Evolutionary conservation across 2,888 invertebrate species (phyloP).

Genomic region (Pseudococcus jackbeardsleyi): DNA sequence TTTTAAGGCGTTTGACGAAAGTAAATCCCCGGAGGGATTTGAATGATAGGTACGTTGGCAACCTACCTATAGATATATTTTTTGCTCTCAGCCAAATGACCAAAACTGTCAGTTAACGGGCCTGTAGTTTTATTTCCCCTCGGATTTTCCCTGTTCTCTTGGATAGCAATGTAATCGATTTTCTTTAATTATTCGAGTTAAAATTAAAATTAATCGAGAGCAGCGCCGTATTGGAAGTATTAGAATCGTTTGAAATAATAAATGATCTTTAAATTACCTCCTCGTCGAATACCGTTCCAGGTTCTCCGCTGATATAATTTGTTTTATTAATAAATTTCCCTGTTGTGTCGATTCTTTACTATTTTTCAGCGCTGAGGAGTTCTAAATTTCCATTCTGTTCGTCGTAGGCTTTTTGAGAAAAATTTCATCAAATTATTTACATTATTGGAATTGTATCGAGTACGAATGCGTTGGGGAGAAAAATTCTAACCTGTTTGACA

Average conservation of each 20-base stretch:
- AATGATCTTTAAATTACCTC: neutral
- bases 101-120: neutral
- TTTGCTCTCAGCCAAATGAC: neutral
- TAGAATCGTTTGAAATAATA: conserved; percentile 3
- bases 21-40: neutral
- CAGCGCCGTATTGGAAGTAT: neutral
- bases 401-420: neutral
- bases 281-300: neutral
- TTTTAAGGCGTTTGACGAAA: neutral
- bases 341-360: neutral
- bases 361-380: neutral
- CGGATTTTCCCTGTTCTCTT: neutral
- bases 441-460: neutral
- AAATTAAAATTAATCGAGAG: conserved; percentile 16
- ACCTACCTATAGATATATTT: neutral
- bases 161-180: neutral
- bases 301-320: neutral
- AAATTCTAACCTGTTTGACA: neutral
- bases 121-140: neutral
- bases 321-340: neutral
- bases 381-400: neutral
- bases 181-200: conserved; percentile 1
- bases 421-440: neutral
- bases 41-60: neutral
- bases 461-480: neutral